A percentile compares a stretch with the other conserved stretches of the same genome.
These are phyloP conservation scores for Lissocephala sabroskyi DNA, from an alignment of 2,888 invertebrate species.

Conservation along the genomic window DNA sequence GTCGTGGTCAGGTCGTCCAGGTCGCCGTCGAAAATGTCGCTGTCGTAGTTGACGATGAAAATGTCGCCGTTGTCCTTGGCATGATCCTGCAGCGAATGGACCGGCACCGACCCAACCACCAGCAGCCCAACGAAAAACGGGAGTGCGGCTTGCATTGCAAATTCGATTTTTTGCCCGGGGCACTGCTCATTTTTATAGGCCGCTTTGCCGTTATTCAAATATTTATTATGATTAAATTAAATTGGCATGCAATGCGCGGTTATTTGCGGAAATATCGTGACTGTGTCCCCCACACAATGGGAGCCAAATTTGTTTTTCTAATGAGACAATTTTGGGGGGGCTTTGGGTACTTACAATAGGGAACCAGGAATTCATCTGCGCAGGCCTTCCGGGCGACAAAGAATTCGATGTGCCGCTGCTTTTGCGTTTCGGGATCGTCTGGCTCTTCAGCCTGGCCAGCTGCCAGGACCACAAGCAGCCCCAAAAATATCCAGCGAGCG, in stretches of 20 bases:
- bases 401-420: constrained; percentile 25
- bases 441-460: constrained; percentile 20
- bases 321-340: too few relatives aligned
- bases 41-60: constrained; percentile 48
- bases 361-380: constrained; percentile 34
- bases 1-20: constrained; percentile 37
- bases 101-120: too few relatives aligned
- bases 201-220: too few relatives aligned
- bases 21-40: constrained; percentile 42
- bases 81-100: constrained; percentile 28
- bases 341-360: constrained; percentile 39
- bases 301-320: too few relatives aligned
- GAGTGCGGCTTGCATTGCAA: background rate
- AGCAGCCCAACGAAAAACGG: constrained; percentile 16
- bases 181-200: too few relatives aligned
- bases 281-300: too few relatives aligned
- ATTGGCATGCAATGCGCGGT: constrained; percentile 27
- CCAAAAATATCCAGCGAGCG: too few relatives aligned
- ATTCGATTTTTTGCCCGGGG: too few relatives aligned
- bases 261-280: constrained; percentile 25
- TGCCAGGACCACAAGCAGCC: constrained; percentile 10
- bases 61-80: constrained; percentile 65
- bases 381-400: constrained; percentile 20
- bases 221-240: too few relatives aligned
- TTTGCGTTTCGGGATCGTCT: constrained; percentile 35